Evolutionary conservation across 2,888 invertebrate species (phyloP).

Genomic region (Agrochola lychnidis): DNA sequence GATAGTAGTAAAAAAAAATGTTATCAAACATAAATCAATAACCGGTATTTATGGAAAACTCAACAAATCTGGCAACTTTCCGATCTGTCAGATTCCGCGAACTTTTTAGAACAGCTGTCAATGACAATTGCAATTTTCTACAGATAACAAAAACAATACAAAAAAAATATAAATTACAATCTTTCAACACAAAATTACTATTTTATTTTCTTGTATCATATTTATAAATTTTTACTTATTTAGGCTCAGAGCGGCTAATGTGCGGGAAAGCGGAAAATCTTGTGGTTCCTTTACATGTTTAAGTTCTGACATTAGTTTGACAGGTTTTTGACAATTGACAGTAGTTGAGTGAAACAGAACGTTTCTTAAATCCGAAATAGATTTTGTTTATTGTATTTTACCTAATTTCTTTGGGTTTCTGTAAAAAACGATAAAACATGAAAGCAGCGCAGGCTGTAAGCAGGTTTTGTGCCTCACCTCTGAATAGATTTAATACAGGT

Average conservation of each 20-base stretch:
- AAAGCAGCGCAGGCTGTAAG: slow-evolving; percentile 77
- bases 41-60: slow-evolving; percentile 11
- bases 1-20: too few relatives aligned
- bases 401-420: slow-evolving; percentile 34
- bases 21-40: background rate
- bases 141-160: slow-evolving; percentile 28
- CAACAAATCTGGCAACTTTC: background rate
- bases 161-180: background rate
- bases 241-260: too few relatives aligned
- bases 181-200: background rate
- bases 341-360: slow-evolving; percentile 43
- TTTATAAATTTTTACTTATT: too few relatives aligned
- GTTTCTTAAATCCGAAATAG: slow-evolving; percentile 43
- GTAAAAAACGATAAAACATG: slow-evolving; percentile 73
- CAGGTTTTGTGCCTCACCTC: slow-evolving; percentile 70
- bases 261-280: background rate
- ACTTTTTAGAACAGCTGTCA: slow-evolving; percentile 41
- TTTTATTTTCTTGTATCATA: background rate
- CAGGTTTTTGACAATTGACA: slow-evolving; percentile 30
- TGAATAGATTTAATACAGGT: slow-evolving; percentile 71
- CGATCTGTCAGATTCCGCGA: background rate
- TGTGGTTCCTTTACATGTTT: slow-evolving; percentile 6
- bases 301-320: slow-evolving; percentile 13
- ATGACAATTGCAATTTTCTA: slow-evolving; percentile 24
- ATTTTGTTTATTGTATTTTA: slow-evolving; percentile 54